Evolutionary conservation across 1,140 invertebrate genomes (phyloP).

Genomic region (Camponotus floridanus): DNA sequence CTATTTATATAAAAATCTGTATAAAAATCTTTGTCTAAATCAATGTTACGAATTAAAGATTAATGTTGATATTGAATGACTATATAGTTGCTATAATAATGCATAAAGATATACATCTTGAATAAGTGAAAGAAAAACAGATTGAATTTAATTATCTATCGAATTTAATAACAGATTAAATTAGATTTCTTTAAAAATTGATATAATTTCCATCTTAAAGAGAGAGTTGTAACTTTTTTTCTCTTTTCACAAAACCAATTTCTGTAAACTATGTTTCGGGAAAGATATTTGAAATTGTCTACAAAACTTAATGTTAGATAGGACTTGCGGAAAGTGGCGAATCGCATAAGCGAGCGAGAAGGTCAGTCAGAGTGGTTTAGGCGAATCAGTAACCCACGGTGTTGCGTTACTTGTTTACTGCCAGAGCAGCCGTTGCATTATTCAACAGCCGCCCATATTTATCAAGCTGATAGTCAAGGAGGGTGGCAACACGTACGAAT

Average conservation of each 20-base stretch:
- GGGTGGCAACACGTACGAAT: conserved; percentile 61
- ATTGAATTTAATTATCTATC: background rate
- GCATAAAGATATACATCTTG: background rate
- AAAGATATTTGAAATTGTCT: conserved; percentile 15
- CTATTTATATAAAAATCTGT: background rate
- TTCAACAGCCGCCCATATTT: conserved; percentile 83
- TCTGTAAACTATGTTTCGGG: background rate
- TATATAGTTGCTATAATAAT: background rate
- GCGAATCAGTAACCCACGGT: conserved; percentile 78
- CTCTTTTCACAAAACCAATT: background rate
- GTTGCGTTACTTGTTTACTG: conserved; percentile 80
- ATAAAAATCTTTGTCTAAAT: background rate
- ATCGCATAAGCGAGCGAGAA: conserved; percentile 43
- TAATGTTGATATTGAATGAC: background rate
- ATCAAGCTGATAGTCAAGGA: conserved; percentile 81
- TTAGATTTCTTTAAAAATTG: background rate
- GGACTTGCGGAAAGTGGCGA: conserved; percentile 38
- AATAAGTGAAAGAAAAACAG: background rate
- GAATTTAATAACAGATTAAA: background rate
- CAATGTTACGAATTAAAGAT: background rate
- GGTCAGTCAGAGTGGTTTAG: conserved; percentile 71
- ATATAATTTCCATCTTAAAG: background rate
- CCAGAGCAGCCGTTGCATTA: conserved; percentile 79
- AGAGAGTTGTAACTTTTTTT: background rate
- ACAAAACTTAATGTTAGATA: conserved; percentile 36